These are phyloP conservation scores for Australoheros facetus DNA, from an alignment of 2,797 vertebrate genomes.

Conservation along the genomic window DNA sequence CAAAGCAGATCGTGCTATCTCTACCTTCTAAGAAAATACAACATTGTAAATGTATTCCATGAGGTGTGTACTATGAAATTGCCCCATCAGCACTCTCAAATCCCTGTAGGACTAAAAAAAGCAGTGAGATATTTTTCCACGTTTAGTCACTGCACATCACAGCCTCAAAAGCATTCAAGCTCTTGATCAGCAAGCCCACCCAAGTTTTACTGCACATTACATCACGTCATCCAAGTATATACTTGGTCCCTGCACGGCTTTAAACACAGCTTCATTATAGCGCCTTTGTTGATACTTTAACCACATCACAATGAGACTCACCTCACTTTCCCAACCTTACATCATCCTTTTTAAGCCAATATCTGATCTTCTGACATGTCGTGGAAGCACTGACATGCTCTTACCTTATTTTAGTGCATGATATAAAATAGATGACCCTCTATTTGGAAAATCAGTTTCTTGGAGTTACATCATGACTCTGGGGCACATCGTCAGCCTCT, in stretches of 20 bases:
- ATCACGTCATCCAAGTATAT: constrained; percentile 43
- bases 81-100: constrained; percentile 2
- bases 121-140: constrained; percentile 7
- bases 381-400: constrained; percentile 31
- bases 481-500: constrained; percentile 31
- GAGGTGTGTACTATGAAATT: background rate
- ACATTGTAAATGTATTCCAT: background rate
- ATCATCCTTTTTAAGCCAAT: constrained; percentile 59
- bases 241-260: constrained; percentile 7
- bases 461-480: constrained; percentile 70
- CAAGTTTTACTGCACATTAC: constrained; percentile 58
- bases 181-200: constrained; percentile 54
- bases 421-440: constrained; percentile 61
- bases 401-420: constrained; percentile 45
- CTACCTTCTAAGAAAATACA: background rate
- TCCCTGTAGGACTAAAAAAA: constrained; percentile 8
- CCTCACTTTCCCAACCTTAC: constrained; percentile 67
- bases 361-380: constrained; percentile 29
- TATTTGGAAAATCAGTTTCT: constrained; percentile 59
- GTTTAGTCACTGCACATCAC: constrained; percentile 37
- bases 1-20: background rate
- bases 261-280: constrained; percentile 39
- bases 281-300: constrained; percentile 54
- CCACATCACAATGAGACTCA: constrained; percentile 41
- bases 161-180: constrained; percentile 31